Percentiles rank a stretch among this genome's conserved stretches.
Conservation (phyloP, 2,797 vertebrate genomes). For the Onychomys arenicola region DNA sequence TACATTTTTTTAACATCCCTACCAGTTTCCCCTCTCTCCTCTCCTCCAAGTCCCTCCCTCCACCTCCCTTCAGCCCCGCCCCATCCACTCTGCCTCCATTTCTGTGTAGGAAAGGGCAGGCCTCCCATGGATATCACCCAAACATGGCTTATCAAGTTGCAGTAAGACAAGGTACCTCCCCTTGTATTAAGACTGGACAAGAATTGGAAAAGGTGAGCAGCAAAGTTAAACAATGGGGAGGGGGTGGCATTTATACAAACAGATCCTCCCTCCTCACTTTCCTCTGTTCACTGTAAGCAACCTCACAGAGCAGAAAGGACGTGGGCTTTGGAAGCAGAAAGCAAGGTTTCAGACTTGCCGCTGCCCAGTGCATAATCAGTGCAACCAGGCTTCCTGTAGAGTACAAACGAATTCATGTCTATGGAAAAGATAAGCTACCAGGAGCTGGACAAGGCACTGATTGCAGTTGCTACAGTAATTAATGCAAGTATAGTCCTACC, state of each 20-base stretch:
- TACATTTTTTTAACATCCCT: background rate
- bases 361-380: background rate
- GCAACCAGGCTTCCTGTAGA: background rate
- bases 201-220: background rate
- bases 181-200: background rate
- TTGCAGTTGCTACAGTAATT: constrained; percentile 29
- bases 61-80: background rate
- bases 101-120: background rate
- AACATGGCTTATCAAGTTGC: background rate
- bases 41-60: too few species aligned
- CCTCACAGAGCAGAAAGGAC: background rate
- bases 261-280: background rate
- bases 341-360: background rate
- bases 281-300: background rate
- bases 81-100: background rate
- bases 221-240: background rate
- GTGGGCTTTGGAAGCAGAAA: background rate
- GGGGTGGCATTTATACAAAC: background rate
- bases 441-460: background rate
- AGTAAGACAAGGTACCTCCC: background rate
- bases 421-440: background rate
- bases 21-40: background rate
- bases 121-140: background rate
- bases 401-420: background rate
- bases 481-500: background rate